phyloP scores from a whole-genome alignment of 23 tunicate genomes.

The Ascidia mentula region DNA sequence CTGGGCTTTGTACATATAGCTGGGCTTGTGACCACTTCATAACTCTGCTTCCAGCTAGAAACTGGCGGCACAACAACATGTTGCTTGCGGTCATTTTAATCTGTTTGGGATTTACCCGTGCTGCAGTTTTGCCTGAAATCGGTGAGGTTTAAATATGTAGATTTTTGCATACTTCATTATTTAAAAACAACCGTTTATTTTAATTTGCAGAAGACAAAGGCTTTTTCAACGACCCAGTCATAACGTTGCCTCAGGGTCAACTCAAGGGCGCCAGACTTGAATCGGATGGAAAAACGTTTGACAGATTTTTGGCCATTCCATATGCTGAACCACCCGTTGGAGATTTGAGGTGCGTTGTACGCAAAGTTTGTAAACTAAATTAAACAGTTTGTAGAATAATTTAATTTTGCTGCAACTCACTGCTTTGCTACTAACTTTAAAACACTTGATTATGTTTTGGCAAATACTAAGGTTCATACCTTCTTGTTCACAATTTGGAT shows the following conservation, averaged over 20 bases:
- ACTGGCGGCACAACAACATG: too few species aligned
- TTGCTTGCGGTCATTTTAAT: too few species aligned
- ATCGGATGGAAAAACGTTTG: slow-evolving; percentile 26
- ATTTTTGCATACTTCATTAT: neutral
- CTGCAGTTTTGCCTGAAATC: neutral
- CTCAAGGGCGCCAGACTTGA: slow-evolving; percentile 38
- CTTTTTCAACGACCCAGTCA: slow-evolving; percentile 24
- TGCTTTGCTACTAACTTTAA: too few species aligned
- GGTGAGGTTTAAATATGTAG: neutral
- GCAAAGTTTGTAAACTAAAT: too few species aligned
- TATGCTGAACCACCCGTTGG: slow-evolving; percentile 56
- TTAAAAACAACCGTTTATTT: neutral
- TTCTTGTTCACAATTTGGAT: too few species aligned
- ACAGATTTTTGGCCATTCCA: slow-evolving; percentile 62
- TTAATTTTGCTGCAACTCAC: too few species aligned
- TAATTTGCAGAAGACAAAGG: neutral
- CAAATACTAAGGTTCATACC: neutral
- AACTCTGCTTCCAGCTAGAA: too few species aligned
- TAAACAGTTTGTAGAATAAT: too few species aligned
- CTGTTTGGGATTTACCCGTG: too few species aligned
- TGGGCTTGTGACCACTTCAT: too few species aligned
- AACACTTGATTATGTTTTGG: slow-evolving; percentile 1
- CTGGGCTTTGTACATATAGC: too few species aligned
- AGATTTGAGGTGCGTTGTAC: slow-evolving; percentile 35
- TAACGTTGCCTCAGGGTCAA: slow-evolving; percentile 39